Evolutionary conservation across 2,797 vertebrate species (phyloP), one percentile per base, ranked within the genome.

Genomic region (Microhierax caerulescens): DNA sequence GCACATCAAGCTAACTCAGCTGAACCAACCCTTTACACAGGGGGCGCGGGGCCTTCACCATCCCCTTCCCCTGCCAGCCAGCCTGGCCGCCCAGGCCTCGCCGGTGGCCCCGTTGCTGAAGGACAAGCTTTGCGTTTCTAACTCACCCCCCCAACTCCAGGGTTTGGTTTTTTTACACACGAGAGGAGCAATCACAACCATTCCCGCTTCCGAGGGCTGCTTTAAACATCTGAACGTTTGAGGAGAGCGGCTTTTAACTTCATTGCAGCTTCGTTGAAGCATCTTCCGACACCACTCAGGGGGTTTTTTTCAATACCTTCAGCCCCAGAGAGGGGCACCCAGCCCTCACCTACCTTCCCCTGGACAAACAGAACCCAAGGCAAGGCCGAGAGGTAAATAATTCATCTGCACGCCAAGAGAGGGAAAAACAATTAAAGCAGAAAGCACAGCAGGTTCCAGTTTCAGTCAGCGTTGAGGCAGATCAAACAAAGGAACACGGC

Each of bases 401-500:
- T 93, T 88, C 83, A 88, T 87, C 91, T 61, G 70, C 80, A 37
- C 13, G 78, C 90, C 94, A 89, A 93, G 68, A 93, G 36, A 54
- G 18, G 48, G 85, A 54, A 48, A 70, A 81, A 50, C 91, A 87
- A 95, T 93, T 48, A 89, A 43, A 56, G 1, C 45, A 32, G 85
- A 70, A 89, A 77, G 93, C 87, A n/a, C 70, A 32, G 84, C 64
- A 8, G 57, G 30, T 87, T 93, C 84, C 27, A 17, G 22, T 85
- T 91, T 95, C 91, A 96, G 69, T 61, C 93, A 75, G 89, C 86
- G 61, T 19, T 12, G 34, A 69, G 57, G 7, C 60, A 79, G 77
- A 91, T 76, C 95, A 91, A 83, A 93, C 84, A 96, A 92, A 96
- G 83, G 69, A 84, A 93, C 15, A 57, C 82, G 28, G 37, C 17